Conservation (phyloP, 2,113 vertebrate species). For the Pomatorhinus ruficollis region DNA sequence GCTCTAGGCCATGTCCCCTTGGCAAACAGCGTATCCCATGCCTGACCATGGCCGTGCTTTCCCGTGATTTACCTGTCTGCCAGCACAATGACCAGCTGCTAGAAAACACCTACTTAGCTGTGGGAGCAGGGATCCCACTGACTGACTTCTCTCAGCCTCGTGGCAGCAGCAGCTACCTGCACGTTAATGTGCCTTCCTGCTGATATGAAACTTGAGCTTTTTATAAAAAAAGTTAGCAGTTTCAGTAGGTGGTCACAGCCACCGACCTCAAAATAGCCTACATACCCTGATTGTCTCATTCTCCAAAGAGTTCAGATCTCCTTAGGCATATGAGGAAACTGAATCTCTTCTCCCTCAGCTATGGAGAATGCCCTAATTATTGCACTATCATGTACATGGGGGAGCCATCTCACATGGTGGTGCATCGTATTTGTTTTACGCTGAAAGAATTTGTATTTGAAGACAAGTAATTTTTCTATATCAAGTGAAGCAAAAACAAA, state of each 20-base stretch:
- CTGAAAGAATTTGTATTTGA: background rate
- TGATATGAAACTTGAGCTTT: background rate
- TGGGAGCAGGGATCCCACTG: background rate
- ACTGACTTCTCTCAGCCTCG: background rate
- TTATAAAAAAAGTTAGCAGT: background rate
- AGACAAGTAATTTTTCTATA: background rate
- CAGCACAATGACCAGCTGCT: fast-evolving
- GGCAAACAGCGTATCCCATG: background rate
- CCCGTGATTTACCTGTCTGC: background rate
- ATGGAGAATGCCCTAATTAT: background rate
- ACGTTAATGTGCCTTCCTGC: background rate
- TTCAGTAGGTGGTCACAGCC: background rate
- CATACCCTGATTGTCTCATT: background rate
- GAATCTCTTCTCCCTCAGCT: background rate
- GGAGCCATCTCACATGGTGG: background rate
- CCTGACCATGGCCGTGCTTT: background rate
- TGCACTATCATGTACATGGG: background rate
- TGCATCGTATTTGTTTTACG: background rate
- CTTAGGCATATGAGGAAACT: background rate
- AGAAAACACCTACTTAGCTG: background rate
- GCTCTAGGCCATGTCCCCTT: background rate
- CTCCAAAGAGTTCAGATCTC: background rate
- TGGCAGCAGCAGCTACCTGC: background rate
- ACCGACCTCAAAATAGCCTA: background rate
- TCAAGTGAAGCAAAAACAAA: background rate